Evolutionary conservation across 2,888 invertebrate species (phyloP).

Genomic region (Drosophila hamatofila): DNA sequence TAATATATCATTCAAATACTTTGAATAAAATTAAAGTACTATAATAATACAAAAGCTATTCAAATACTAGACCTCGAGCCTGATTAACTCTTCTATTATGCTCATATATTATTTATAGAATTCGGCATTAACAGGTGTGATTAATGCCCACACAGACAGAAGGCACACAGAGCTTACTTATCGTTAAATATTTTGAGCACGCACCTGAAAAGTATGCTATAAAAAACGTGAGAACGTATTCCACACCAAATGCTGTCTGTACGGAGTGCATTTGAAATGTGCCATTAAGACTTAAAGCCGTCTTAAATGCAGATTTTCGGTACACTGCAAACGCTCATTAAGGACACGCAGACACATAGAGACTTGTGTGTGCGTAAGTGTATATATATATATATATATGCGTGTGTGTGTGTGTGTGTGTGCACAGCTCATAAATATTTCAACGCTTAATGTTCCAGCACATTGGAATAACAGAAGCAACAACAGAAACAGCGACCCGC

Average conservation of each 20-base stretch:
- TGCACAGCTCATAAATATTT: conserved; percentile 73
- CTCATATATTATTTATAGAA: not conserved
- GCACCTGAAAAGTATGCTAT: conserved; percentile 31
- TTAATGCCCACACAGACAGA: not conserved
- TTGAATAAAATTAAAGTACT: too few species aligned
- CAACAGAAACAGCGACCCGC: conserved; percentile 17
- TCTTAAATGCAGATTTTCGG: conserved; percentile 73
- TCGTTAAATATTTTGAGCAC: not conserved
- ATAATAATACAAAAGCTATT: too few species aligned
- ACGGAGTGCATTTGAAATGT: conserved; percentile 23
- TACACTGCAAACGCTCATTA: conserved; percentile 68
- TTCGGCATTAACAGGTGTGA: not conserved
- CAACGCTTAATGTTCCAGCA: conserved; percentile 60
- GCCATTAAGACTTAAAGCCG: conserved; percentile 53
- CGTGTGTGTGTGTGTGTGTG: conserved; percentile 20
- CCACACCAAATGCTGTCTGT: conserved; percentile 12
- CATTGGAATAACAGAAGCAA: conserved; percentile 35
- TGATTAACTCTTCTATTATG: not conserved
- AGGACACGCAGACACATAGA: conserved; percentile 45
- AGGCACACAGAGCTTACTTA: not conserved
- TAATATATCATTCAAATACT: too few species aligned
- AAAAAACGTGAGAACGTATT: not conserved
- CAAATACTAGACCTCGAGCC: not conserved
- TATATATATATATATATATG: conserved; percentile 12
- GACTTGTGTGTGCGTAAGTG: conserved; percentile 3